A percentile compares a stretch with the other conserved stretches of the same genome.
These are phyloP conservation scores for Xestia rhomboidea DNA, from an alignment of 2,888 invertebrate genomes.

Conservation along the genomic window DNA sequence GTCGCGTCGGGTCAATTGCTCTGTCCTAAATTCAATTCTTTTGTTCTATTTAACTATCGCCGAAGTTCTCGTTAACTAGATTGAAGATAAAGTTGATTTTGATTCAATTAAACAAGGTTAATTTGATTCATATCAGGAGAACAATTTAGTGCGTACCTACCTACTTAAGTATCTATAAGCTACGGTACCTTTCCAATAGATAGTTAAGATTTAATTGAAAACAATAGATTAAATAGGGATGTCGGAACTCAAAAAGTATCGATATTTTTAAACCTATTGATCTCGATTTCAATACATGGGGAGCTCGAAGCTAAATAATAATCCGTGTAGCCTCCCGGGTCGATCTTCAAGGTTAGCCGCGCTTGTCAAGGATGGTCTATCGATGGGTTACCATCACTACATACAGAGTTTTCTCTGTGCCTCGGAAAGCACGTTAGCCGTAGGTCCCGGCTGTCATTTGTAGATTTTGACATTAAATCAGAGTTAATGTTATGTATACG, in stretches of 20 bases:
- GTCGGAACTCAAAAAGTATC: no score
- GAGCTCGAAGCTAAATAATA: not conserved
- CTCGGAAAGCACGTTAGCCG: no score
- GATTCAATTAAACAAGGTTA: slow-evolving; percentile 32
- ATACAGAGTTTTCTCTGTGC: no score
- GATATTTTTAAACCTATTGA: not conserved
- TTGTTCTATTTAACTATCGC: slow-evolving; percentile 57
- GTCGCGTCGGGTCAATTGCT: slow-evolving; percentile 61
- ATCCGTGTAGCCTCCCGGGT: no score
- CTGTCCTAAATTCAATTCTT: slow-evolving; percentile 60
- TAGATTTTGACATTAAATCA: no score
- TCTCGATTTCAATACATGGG: not conserved
- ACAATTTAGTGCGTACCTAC: not conserved
- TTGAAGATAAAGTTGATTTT: slow-evolving; percentile 13
- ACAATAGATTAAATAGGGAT: slow-evolving; percentile 1
- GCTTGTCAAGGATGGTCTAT: not conserved
- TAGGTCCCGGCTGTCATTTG: no score
- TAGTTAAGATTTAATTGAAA: slow-evolving; percentile 10
- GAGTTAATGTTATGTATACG: no score
- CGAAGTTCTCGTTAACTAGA: slow-evolving; percentile 14
- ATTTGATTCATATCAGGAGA: slow-evolving; percentile 36
- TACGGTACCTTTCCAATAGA: not conserved
- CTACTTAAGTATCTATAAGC: not conserved
- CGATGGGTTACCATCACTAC: no score
- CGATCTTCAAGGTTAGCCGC: not conserved